These are phyloP conservation scores for Alentia gelatinosa DNA, from an alignment of 2,888 invertebrate species.

Conservation along the genomic window DNA sequence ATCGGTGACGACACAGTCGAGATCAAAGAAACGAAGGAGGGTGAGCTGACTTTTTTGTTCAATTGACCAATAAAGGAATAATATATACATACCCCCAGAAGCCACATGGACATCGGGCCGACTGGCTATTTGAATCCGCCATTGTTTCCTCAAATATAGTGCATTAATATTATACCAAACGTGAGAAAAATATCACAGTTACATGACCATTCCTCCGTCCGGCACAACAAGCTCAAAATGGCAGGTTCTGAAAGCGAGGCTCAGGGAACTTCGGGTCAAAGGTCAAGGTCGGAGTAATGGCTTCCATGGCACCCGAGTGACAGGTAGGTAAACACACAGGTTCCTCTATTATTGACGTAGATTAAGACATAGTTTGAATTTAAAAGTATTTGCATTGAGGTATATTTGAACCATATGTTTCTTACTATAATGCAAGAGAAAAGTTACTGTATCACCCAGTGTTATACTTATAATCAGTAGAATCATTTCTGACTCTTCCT, in stretches of 20 bases:
- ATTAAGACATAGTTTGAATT: too few species aligned
- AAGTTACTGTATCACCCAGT: too few species aligned
- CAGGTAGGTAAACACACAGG: slow-evolving; percentile 20
- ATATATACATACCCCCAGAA: slow-evolving; percentile 66
- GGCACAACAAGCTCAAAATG: slow-evolving; percentile 58
- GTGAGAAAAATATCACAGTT: slow-evolving; percentile 48
- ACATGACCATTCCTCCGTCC: not conserved
- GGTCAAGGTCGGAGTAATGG: slow-evolving; percentile 56
- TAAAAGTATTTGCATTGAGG: too few species aligned
- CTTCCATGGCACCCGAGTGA: slow-evolving; percentile 52
- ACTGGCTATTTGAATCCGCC: slow-evolving; percentile 66
- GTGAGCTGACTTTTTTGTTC: slow-evolving; percentile 8
- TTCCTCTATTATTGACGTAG: too few species aligned
- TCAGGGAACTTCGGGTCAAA: slow-evolving; percentile 52
- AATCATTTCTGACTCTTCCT: too few species aligned
- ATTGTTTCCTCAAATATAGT: slow-evolving; percentile 54
- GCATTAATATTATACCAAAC: slow-evolving; percentile 24
- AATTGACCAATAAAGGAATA: slow-evolving; percentile 21
- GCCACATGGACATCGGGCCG: slow-evolving; percentile 66
- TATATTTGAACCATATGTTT: too few species aligned
- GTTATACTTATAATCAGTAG: too few species aligned
- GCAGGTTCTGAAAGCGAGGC: slow-evolving; percentile 58
- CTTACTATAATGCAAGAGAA: too few species aligned
- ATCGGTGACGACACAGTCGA: slow-evolving; percentile 38
- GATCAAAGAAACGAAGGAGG: slow-evolving; percentile 43